Conservation (phyloP, 2,888 invertebrate genomes). For the Acrobasis repandana region DNA sequence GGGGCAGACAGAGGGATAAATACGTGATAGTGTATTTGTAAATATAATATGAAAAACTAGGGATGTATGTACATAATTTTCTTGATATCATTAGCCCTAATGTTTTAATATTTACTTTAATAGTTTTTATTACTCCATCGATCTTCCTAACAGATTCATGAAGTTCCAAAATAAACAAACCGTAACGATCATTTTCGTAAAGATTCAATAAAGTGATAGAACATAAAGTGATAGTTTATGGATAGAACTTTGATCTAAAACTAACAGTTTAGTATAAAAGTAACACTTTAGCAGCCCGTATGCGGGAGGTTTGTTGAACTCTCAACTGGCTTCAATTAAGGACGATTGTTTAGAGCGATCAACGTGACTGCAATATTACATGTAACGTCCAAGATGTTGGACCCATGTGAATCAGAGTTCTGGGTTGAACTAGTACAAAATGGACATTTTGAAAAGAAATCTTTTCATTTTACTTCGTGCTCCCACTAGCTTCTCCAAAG, state of each 20-base stretch:
- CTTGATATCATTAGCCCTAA: conserved; percentile 1
- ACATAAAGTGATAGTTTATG: no score
- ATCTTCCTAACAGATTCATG: conserved; percentile 9
- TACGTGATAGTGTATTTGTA: no score
- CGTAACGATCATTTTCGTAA: conserved; percentile 10
- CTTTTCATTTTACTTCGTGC: no score
- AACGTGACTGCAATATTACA: conserved; percentile 5
- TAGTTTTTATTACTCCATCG: conserved; percentile 8
- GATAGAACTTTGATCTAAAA: conserved; percentile 7
- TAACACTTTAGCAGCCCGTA: conserved; percentile 8
- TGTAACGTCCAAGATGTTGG: not conserved
- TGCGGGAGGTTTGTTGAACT: conserved; percentile 13
- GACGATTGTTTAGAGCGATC: not conserved
- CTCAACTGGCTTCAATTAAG: conserved; percentile 12
- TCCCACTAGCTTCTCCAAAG: no score
- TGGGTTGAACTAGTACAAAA: not conserved
- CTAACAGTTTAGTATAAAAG: no score
- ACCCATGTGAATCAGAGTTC: not conserved
- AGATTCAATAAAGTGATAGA: not conserved
- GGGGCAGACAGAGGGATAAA: no score
- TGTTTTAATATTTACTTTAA: not conserved
- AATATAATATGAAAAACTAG: no score
- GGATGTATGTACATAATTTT: no score
- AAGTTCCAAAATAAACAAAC: conserved; percentile 7
- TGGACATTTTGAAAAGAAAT: not conserved